Evolutionary conservation across 2,113 vertebrate genomes (phyloP).

Genomic region (Corydoras sp.): DNA sequence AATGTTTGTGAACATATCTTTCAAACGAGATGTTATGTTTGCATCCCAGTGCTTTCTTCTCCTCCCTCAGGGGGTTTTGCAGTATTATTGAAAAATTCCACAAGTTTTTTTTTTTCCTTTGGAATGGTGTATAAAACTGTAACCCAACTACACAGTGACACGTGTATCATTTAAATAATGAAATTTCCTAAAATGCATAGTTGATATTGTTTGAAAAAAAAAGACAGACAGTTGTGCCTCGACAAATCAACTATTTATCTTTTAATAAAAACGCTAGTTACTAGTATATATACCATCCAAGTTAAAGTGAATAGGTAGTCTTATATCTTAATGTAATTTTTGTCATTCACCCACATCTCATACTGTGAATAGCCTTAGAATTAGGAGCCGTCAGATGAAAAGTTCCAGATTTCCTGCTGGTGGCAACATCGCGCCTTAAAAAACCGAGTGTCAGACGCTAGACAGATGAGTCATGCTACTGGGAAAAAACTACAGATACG

Average conservation of each 20-base stretch:
- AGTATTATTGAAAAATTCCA: not conserved
- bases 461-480: conserved; percentile 27
- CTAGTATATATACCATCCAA: too few species aligned
- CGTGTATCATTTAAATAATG: too few species aligned
- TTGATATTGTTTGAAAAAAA: too few species aligned
- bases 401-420: not conserved
- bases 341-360: not conserved
- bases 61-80: not conserved
- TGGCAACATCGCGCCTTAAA: conserved; percentile 8
- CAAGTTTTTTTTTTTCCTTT: not conserved
- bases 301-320: too few species aligned
- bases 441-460: not conserved
- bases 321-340: not conserved
- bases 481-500: not conserved
- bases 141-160: too few species aligned
- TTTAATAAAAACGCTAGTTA: too few species aligned
- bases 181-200: too few species aligned
- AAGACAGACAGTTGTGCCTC: too few species aligned
- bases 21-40: too few species aligned
- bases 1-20: not conserved
- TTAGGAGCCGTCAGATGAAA: not conserved
- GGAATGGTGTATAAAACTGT: too few species aligned
- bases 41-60: too few species aligned
- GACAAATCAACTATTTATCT: too few species aligned
- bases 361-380: not conserved